phyloP scores from a whole-genome alignment of 2,797 vertebrate genomes.

The Lophura swinhoii region DNA sequence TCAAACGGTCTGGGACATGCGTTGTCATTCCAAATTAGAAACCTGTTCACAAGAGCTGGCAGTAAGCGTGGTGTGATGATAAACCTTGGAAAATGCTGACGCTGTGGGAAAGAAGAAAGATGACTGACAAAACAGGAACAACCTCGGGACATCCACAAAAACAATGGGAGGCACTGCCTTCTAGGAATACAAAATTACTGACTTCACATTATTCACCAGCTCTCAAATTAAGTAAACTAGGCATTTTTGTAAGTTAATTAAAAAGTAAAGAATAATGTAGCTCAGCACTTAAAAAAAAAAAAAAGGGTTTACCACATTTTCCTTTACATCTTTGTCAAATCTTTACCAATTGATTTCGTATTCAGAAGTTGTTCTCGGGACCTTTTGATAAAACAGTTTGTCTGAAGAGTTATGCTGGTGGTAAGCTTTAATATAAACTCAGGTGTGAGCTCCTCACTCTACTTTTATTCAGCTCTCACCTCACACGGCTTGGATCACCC shows the following conservation, averaged over 20 bases:
- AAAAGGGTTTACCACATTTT: background rate
- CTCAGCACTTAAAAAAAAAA: background rate
- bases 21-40: conserved; percentile 18
- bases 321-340: background rate
- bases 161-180: conserved; percentile 23
- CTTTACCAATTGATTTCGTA: background rate
- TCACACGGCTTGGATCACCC: background rate
- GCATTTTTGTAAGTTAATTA: conserved; percentile 40
- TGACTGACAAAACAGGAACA: conserved; percentile 51
- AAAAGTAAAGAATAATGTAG: background rate
- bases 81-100: conserved; percentile 42
- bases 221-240: background rate
- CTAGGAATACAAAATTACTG: conserved; percentile 37
- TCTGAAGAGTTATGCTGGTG: background rate
- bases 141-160: background rate
- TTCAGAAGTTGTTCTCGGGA: background rate
- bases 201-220: conserved; percentile 1
- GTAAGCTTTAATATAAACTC: background rate
- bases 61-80: background rate
- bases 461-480: background rate
- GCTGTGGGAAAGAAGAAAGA: background rate
- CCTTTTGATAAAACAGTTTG: background rate
- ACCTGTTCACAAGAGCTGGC: conserved; percentile 16
- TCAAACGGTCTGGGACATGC: background rate
- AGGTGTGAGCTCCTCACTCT: background rate